A percentile compares a stretch with the other conserved stretches of the same genome.
phyloP scores from a whole-genome alignment of 1,140 invertebrate species.

The Trichonephila clavata region DNA sequence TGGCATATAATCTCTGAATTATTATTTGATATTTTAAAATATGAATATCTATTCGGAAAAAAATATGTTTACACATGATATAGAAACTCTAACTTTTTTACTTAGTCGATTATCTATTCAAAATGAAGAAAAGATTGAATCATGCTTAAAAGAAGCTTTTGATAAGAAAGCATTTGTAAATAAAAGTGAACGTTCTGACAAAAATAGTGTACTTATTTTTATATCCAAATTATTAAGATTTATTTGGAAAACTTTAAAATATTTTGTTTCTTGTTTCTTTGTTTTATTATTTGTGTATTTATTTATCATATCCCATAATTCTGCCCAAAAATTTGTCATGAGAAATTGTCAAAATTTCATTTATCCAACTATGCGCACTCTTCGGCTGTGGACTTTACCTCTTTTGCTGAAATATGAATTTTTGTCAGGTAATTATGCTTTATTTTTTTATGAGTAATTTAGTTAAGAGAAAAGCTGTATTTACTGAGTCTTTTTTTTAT shows the following conservation, averaged over 20 bases:
- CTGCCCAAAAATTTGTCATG: conserved; percentile 83
- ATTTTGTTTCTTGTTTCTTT: conserved; percentile 71
- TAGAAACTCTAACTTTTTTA: conserved; percentile 41
- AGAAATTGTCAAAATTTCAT: conserved; percentile 87
- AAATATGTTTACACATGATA: conserved; percentile 16
- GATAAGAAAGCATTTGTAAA: not conserved
- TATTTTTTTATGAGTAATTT: not conserved
- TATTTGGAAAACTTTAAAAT: conserved; percentile 19
- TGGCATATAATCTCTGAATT: not conserved
- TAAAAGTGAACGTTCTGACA: not conserved
- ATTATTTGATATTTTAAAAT: not conserved
- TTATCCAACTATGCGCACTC: conserved; percentile 85
- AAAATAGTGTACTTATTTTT: not conserved
- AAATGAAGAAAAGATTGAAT: conserved; percentile 1
- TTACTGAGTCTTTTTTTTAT: not conserved
- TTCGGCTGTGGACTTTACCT: conserved; percentile 85
- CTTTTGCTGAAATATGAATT: conserved; percentile 84
- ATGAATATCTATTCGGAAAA: not conserved
- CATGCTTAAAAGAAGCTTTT: conserved; percentile 49
- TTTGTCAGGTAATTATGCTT: conserved; percentile 83
- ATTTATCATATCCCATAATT: conserved; percentile 81
- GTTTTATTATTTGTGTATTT: conserved; percentile 79
- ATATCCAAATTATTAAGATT: conserved; percentile 12
- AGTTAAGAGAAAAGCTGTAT: not conserved
- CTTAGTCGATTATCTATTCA: conserved; percentile 34